A percentile compares a stretch with the other conserved stretches of the same genome.
phyloP scores from a whole-genome alignment of 2,113 vertebrate genomes.

The Corythornis vintsioides region DNA sequence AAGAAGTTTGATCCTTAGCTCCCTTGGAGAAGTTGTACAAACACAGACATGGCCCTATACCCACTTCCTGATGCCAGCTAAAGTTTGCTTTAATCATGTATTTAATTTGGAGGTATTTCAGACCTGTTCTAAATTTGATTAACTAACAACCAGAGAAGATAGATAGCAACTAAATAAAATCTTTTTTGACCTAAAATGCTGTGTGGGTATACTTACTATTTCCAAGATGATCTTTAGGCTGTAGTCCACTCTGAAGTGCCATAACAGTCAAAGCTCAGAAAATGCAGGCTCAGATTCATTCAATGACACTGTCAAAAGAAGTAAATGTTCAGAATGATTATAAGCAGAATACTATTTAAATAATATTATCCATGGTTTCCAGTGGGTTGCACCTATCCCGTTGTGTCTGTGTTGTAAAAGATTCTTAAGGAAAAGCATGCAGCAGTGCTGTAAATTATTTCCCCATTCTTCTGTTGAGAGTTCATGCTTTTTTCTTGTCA shows the following conservation, averaged over 20 bases:
- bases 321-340: background rate
- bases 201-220: background rate
- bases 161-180: background rate
- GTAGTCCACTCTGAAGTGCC: background rate
- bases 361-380: background rate
- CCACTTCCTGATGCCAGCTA: background rate
- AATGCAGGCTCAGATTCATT: background rate
- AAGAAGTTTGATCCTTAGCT: constrained; percentile 56
- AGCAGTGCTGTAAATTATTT: background rate
- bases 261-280: background rate
- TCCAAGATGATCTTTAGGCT: background rate
- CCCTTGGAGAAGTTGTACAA: constrained; percentile 21
- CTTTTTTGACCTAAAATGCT: background rate
- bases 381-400: background rate
- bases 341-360: background rate
- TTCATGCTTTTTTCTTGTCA: background rate
- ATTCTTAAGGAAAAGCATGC: background rate
- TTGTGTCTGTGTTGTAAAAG: background rate
- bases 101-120: background rate
- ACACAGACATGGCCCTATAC: background rate
- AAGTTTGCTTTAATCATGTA: background rate
- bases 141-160: background rate
- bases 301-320: background rate
- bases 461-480: background rate
- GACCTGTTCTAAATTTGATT: background rate